Percentiles rank a stretch among this genome's conserved stretches.
phyloP scores from a whole-genome alignment of 2,797 vertebrate genomes.

The Alca torda region DNA sequence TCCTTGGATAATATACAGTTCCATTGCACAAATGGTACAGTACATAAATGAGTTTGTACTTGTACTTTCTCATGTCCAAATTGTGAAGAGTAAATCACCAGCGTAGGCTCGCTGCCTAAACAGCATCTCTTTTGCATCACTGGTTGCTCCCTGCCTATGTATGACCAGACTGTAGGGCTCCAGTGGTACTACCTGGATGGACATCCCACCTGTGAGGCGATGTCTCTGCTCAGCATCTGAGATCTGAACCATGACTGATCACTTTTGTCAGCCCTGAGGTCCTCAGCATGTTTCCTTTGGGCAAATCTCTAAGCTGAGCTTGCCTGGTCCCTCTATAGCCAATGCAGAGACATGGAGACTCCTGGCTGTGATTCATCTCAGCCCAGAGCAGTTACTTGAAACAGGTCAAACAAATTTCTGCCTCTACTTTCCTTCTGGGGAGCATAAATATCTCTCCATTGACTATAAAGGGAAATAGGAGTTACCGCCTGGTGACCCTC shows the following conservation, averaged over 20 bases:
- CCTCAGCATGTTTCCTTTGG: neutral
- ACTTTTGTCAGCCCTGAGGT: neutral
- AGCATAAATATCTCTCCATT: slow-evolving; percentile 5
- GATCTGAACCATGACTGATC: neutral
- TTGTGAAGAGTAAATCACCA: neutral
- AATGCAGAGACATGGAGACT: neutral
- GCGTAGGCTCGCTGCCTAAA: neutral
- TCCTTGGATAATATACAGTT: neutral
- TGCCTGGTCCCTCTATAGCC: neutral
- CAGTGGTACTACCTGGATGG: neutral
- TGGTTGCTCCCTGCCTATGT: neutral
- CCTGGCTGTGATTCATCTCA: neutral
- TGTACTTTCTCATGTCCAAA: neutral
- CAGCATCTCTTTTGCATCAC: neutral
- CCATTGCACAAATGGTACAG: neutral
- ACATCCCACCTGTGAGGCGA: neutral
- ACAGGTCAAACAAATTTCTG: neutral
- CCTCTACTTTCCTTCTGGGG: neutral
- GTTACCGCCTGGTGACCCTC: neutral
- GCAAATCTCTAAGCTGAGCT: neutral
- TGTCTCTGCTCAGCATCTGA: neutral
- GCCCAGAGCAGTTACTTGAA: neutral
- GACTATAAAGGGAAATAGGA: neutral
- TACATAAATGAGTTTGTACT: neutral
- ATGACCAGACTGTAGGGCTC: neutral